Percentiles rank a stretch among this genome's conserved stretches.
Conservation (phyloP, 2,113 vertebrate species). For the Phalacrocorax pelagicus region DNA sequence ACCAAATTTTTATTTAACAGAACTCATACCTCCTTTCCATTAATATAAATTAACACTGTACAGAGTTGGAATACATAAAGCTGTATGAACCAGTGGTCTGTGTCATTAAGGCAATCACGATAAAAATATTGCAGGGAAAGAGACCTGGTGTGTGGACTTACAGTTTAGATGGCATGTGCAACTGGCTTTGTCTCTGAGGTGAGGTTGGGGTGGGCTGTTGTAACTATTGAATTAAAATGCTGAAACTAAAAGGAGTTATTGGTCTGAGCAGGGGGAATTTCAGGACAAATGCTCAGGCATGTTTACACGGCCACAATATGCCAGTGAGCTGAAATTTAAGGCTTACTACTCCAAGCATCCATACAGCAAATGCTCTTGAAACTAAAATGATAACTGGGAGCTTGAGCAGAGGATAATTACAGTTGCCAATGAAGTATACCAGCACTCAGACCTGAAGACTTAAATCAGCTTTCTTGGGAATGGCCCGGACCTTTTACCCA, state of each 20-base stretch:
- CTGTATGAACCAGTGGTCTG: neutral
- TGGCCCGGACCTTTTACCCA: neutral
- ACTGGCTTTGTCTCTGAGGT: neutral
- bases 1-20: neutral
- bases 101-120: conserved; percentile 3
- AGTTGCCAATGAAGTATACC: neutral
- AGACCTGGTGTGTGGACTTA: neutral
- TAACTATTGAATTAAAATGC: neutral
- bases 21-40: neutral
- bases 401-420: conserved; percentile 7
- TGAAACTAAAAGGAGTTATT: neutral
- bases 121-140: neutral
- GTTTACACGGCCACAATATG: neutral
- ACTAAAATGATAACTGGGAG: neutral
- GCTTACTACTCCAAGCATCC: neutral
- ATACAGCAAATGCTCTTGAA: conserved; percentile 27
- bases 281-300: neutral
- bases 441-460: conserved; percentile 20
- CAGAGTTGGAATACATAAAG: conserved; percentile 3
- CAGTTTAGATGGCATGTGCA: neutral
- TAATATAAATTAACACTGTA: conserved; percentile 23
- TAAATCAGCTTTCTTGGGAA: conserved; percentile 28
- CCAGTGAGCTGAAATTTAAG: neutral
- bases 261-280: neutral
- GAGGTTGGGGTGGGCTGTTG: neutral